These are phyloP conservation scores for Otocyon megalotis DNA, from an alignment of 2,113 vertebrate species.

Conservation along the genomic window DNA sequence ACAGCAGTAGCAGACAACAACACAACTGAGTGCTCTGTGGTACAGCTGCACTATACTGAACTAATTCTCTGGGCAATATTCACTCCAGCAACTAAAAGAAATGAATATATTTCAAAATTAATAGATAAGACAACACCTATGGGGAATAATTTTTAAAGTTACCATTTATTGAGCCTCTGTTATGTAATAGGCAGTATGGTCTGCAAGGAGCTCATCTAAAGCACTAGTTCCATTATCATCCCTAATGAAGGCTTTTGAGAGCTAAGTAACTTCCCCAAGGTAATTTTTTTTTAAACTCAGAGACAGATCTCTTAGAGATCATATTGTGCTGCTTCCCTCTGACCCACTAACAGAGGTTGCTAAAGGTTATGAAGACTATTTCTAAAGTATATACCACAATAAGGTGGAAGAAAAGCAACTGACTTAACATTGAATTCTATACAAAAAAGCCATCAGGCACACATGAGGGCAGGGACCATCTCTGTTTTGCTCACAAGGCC, in stretches of 20 bases:
- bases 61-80: background rate
- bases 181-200: background rate
- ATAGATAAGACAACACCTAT: background rate
- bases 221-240: background rate
- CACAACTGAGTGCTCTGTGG: background rate
- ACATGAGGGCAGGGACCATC: background rate
- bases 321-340: background rate
- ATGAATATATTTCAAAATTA: constrained; percentile 30
- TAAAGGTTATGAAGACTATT: background rate
- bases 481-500: background rate
- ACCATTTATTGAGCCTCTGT: background rate
- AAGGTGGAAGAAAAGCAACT: background rate
- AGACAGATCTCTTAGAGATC: background rate
- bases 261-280: background rate
- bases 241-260: background rate
- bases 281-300: constrained; percentile 2
- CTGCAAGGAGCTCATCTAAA: background rate
- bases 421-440: constrained; percentile 13
- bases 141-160: background rate
- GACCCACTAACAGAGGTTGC: background rate
- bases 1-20: background rate
- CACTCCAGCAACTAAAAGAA: background rate
- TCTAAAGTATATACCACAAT: constrained; percentile 21
- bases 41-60: background rate
- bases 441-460: background rate